phyloP scores from a whole-genome alignment of 2,113 vertebrate genomes.

The Bubalus kerabau region DNA sequence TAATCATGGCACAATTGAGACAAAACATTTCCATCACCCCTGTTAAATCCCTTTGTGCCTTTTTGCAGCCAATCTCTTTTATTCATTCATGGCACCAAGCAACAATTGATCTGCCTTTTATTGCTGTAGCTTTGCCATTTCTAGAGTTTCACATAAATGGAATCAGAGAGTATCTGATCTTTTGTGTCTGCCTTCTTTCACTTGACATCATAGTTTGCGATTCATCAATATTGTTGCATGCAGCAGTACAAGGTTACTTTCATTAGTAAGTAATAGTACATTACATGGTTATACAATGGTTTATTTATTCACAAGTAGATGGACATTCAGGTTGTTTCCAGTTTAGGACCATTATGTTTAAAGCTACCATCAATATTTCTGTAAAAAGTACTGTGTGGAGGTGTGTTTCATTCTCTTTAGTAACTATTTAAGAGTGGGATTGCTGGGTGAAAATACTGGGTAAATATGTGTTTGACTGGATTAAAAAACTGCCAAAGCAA shows the following conservation, averaged over 20 bases:
- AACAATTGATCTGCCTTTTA: background rate
- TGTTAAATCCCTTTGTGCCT: background rate
- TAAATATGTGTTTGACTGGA: background rate
- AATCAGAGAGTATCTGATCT: background rate
- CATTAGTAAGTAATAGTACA: background rate
- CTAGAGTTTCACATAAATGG: background rate
- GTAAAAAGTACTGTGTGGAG: background rate
- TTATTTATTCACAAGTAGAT: background rate
- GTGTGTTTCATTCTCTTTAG: background rate
- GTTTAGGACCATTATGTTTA: background rate
- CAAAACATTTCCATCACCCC: background rate
- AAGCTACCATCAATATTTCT: background rate
- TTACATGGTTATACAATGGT: background rate
- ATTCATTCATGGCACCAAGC: background rate
- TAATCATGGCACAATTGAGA: background rate
- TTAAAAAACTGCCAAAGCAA: background rate
- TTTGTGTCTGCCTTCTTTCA: background rate
- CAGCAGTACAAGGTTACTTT: background rate
- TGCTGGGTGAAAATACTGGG: background rate
- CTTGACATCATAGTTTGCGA: background rate
- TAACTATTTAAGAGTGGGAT: background rate
- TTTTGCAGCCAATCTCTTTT: background rate
- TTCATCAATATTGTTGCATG: background rate
- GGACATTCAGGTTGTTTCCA: background rate
- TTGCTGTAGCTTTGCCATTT: background rate